These are phyloP conservation scores for Dolichallabes microphthalmus DNA, from an alignment of 2,113 vertebrate genomes.

Conservation along the genomic window DNA sequence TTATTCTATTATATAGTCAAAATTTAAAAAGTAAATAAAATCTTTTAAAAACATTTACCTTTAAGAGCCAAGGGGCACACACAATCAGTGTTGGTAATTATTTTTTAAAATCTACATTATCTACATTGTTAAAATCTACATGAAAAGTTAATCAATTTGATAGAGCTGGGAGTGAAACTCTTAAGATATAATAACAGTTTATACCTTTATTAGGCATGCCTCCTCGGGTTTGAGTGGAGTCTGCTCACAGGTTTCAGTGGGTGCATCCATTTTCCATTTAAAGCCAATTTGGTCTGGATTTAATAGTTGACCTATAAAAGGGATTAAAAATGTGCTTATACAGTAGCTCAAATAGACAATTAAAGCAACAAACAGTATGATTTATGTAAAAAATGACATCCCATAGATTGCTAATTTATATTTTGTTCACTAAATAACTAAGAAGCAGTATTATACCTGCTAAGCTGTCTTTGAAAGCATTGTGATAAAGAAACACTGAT, in stretches of 20 bases:
- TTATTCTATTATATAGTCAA: neutral
- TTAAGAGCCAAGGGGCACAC: neutral
- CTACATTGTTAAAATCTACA: neutral
- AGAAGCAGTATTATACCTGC: neutral
- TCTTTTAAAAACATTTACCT: neutral
- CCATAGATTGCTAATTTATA: neutral
- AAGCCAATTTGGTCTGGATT: slow-evolving; percentile 66
- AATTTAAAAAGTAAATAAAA: too few species aligned
- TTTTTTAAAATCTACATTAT: too few species aligned
- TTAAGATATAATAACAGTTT: neutral
- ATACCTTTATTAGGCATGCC: slow-evolving; percentile 56
- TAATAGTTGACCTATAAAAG: slow-evolving; percentile 51
- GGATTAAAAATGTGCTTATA: neutral
- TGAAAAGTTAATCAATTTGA: neutral
- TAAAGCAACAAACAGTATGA: too few species aligned
- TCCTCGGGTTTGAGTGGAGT: accelerated
- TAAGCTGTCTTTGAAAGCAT: neutral
- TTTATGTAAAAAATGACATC: neutral
- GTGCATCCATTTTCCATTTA: slow-evolving; percentile 74
- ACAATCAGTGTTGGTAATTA: neutral
- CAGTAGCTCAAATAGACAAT: too few species aligned
- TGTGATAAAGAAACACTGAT: neutral
- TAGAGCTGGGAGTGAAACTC: neutral
- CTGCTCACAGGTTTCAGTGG: slow-evolving; percentile 75
- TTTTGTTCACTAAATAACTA: neutral